Evolutionary conservation across 2,113 vertebrate species (phyloP).

Genomic region (Tenrec ecaudatus): DNA sequence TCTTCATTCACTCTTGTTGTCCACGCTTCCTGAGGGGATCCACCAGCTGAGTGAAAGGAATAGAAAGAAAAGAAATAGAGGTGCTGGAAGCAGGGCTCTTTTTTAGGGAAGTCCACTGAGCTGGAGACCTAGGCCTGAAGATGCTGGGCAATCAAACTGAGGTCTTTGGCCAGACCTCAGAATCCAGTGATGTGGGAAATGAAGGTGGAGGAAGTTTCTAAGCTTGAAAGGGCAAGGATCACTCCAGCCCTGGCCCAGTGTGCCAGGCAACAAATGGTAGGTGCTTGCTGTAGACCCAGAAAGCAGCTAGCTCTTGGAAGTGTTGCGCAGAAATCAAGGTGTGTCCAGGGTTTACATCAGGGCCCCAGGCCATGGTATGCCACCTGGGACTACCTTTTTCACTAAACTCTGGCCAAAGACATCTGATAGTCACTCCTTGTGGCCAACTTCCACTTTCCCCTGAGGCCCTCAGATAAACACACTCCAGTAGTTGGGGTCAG

Average conservation of each 20-base stretch:
- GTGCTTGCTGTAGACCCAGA: not conserved
- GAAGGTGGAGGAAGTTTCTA: not conserved
- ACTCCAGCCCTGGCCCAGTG: not conserved
- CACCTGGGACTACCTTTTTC: not conserved
- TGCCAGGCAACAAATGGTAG: not conserved
- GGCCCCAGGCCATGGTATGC: not conserved
- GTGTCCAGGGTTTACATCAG: rapidly evolving
- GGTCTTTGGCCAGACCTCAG: not conserved
- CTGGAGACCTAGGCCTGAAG: not conserved
- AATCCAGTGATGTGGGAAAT: not conserved
- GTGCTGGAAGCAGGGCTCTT: rapidly evolving
- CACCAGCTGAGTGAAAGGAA: not conserved
- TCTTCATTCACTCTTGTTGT: no score
- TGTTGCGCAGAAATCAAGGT: not conserved
- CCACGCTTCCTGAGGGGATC: not conserved
- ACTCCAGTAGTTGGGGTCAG: not conserved
- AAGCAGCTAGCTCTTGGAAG: no score
- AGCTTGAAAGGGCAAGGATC: not conserved
- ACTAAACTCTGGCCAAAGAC: not conserved
- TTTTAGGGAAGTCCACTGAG: no score
- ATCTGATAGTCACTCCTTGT: not conserved
- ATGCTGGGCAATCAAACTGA: rapidly evolving
- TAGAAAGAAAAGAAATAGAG: no score
- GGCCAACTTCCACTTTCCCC: not conserved
- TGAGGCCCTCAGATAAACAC: not conserved